These are phyloP conservation scores for Mus spicilegus DNA, from an alignment of 2,113 vertebrate species.

Conservation along the genomic window DNA sequence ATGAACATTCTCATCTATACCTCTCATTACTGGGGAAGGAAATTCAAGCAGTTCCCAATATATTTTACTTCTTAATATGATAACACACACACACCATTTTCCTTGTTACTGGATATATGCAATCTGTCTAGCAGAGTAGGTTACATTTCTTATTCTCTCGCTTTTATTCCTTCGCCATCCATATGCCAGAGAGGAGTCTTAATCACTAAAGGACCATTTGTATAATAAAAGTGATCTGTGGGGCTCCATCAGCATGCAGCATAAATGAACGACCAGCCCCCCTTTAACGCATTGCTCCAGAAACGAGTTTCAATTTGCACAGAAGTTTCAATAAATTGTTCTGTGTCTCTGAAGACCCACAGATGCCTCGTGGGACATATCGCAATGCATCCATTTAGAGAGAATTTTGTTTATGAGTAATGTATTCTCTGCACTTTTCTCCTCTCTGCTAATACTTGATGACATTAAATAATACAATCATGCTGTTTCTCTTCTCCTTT, in stretches of 20 bases:
- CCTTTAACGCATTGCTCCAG: conserved; percentile 65
- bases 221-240: conserved; percentile 69
- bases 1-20: conserved; percentile 47
- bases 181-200: conserved; percentile 69
- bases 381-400: conserved; percentile 52
- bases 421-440: conserved; percentile 46
- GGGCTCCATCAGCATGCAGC: conserved; percentile 23
- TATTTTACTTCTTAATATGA: conserved; percentile 51
- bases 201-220: conserved; percentile 70
- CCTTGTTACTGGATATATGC: conserved; percentile 62
- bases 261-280: conserved; percentile 69
- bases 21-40: conserved; percentile 54
- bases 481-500: conserved; percentile 24
- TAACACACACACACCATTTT: conserved; percentile 14
- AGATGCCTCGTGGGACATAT: conserved; percentile 54
- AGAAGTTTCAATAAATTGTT: conserved; percentile 76
- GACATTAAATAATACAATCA: conserved; percentile 34
- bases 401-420: conserved; percentile 62
- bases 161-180: conserved; percentile 65
- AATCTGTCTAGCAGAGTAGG: conserved; percentile 67
- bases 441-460: conserved; percentile 42
- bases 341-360: conserved; percentile 67
- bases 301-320: conserved; percentile 67
- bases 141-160: conserved; percentile 65
- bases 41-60: conserved; percentile 43